These are phyloP conservation scores for Cetoscarus ocellatus DNA, from an alignment of 2,797 vertebrate species.

Conservation along the genomic window DNA sequence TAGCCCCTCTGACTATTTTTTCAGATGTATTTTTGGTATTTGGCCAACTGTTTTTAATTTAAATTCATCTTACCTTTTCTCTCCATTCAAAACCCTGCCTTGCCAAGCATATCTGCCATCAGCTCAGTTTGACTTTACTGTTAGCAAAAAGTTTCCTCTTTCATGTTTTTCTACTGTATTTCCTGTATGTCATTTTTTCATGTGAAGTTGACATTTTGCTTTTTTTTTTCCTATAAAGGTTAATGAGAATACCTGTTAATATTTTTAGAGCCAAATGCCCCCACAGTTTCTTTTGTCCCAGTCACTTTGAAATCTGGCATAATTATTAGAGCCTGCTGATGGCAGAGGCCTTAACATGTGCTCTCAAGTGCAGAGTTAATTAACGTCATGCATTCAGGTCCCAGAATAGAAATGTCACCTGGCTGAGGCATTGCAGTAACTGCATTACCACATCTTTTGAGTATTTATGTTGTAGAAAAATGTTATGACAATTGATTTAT, in stretches of 20 bases:
- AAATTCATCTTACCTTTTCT: too few relatives aligned
- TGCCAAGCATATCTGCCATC: too few relatives aligned
- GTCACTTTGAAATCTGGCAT: neutral
- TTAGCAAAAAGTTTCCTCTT: too few relatives aligned
- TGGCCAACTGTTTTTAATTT: too few relatives aligned
- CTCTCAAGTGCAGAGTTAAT: slow-evolving; percentile 20
- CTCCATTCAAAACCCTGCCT: too few relatives aligned
- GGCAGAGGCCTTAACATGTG: neutral
- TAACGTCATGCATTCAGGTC: slow-evolving; percentile 1
- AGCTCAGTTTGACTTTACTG: too few relatives aligned
- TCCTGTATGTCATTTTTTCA: too few relatives aligned
- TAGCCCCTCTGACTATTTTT: too few relatives aligned
- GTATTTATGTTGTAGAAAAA: neutral
- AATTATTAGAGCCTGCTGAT: slow-evolving; percentile 16
- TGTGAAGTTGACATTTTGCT: neutral
- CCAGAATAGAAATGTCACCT: slow-evolving; percentile 4
- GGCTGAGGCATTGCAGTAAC: too few relatives aligned
- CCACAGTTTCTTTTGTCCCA: neutral
- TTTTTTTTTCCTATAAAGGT: slow-evolving; percentile 24
- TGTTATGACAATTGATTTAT: neutral
- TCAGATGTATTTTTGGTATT: too few relatives aligned
- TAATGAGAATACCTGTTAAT: neutral
- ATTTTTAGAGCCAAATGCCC: neutral
- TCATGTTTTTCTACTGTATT: too few relatives aligned
- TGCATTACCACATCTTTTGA: neutral